Base-by-base conservation (phyloP, 2,888 invertebrate genomes). In the Gryllus longicercus region DNA sequence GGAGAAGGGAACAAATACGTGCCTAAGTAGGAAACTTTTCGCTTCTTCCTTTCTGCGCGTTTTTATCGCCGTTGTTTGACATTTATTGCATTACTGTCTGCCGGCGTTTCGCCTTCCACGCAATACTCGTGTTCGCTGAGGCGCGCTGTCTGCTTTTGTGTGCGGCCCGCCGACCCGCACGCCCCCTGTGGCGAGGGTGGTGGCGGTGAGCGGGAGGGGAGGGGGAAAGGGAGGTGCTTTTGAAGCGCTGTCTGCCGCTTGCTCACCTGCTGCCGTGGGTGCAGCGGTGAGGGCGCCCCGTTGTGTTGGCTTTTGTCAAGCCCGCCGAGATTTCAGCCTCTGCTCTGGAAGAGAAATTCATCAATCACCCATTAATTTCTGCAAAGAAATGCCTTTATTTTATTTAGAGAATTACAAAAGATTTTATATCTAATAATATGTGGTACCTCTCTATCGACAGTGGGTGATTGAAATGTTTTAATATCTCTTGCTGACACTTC, bases 81-180 rank as follows among this genome's bases (percentile, higher is more conserved):
- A n/a, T 63, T 63, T n/a, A 63, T 63, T 63, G 63, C 63, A 63
- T 63, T 63, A 63, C 63, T 63, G 63, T 63, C 63, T 63, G 63
- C n/a, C 63, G 63, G 76, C 78, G 79, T 80, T 78, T 49, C 63
- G 38, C 78, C 75, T 76, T 76, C 51, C 78, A 74, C 75, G 23
- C 75, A 50, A 76, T 76, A 11, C 21, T 51, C 18, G 21, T 76
- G 51, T 74, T 79, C 51, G 49, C 77, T 14, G 11, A 63, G 76
- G 21, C 63, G 12, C 63, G 74, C 38, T 76, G 75, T 76, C 38
- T 76, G 74, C 21, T n/a, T 63, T 63, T 21, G 76, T 76, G 75
- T 49, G 50, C 75, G 38, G 21, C 21, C 74, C 75, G 49, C 78
- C 50, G 51, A 51, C 50, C 49, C 38, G 49, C 75, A 11, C 21